Evolutionary conservation across 2,797 vertebrate genomes (phyloP).

Genomic region (Linurgus olivaceus): DNA sequence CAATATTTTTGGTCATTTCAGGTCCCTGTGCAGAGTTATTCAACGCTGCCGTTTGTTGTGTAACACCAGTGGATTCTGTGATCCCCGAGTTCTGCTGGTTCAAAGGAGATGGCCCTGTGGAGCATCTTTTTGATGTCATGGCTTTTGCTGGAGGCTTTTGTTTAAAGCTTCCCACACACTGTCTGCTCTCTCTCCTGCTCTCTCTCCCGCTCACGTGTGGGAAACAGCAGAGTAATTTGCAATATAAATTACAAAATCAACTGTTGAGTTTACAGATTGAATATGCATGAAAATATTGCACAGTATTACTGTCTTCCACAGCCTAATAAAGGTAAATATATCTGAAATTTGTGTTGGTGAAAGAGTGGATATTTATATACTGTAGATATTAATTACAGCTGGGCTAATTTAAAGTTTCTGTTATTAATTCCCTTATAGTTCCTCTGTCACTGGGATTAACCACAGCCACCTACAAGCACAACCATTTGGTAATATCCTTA

Average conservation of each 20-base stretch:
- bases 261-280: constrained; percentile 50
- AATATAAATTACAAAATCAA: constrained; percentile 64
- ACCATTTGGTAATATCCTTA: constrained; percentile 38
- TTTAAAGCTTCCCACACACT: constrained; percentile 41
- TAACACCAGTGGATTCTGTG: constrained; percentile 39
- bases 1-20: constrained; percentile 45
- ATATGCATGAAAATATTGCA: constrained; percentile 55
- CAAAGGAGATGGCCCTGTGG: constrained; percentile 62
- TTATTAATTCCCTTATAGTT: constrained; percentile 61
- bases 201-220: neutral
- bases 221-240: constrained; percentile 43
- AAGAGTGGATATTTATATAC: constrained; percentile 57
- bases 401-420: constrained; percentile 66
- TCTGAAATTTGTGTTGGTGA: constrained; percentile 35
- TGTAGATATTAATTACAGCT: constrained; percentile 66
- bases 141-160: constrained; percentile 55
- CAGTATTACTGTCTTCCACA: constrained; percentile 6
- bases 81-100: constrained; percentile 44
- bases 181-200: neutral
- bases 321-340: constrained; percentile 52
- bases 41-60: constrained; percentile 48
- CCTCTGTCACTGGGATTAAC: constrained; percentile 43
- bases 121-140: constrained; percentile 47
- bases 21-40: constrained; percentile 42
- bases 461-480: constrained; percentile 21